Conservation (phyloP, 1,140 invertebrate species). For the Melitaea cinxia region DNA sequence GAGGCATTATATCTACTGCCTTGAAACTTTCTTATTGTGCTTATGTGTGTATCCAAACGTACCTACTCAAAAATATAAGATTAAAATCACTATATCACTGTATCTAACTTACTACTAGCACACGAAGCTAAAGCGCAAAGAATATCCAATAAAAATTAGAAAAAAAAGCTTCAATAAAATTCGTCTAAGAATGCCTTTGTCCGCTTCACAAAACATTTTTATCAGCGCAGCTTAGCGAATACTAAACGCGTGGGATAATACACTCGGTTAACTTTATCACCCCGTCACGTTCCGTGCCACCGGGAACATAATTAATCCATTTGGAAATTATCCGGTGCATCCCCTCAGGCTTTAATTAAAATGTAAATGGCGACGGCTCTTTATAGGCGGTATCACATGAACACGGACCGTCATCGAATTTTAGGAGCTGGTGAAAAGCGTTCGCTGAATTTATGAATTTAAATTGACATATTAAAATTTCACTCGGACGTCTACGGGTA, state of each 20-base stretch:
- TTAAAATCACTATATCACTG: too few species aligned
- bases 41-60: too few species aligned
- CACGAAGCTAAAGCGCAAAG: neutral
- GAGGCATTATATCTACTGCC: too few species aligned
- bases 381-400: slow-evolving; percentile 46
- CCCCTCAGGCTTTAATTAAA: slow-evolving; percentile 69
- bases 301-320: slow-evolving; percentile 68
- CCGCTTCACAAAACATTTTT: slow-evolving; percentile 18
- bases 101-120: neutral
- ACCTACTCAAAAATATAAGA: too few species aligned
- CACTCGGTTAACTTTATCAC: slow-evolving; percentile 25
- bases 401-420: slow-evolving; percentile 44
- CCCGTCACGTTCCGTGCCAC: slow-evolving; percentile 29
- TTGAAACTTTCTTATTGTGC: too few species aligned
- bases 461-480: slow-evolving; percentile 44
- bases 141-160: neutral
- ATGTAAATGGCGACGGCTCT: slow-evolving; percentile 63
- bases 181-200: neutral
- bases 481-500: neutral
- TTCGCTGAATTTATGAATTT: slow-evolving; percentile 47
- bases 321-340: slow-evolving; percentile 70
- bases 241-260: slow-evolving; percentile 30
- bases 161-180: neutral
- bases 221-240: slow-evolving; percentile 4
- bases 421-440: slow-evolving; percentile 32